Conservation (phyloP, 2,888 invertebrate genomes). For the Agonopterix arenella region DNA sequence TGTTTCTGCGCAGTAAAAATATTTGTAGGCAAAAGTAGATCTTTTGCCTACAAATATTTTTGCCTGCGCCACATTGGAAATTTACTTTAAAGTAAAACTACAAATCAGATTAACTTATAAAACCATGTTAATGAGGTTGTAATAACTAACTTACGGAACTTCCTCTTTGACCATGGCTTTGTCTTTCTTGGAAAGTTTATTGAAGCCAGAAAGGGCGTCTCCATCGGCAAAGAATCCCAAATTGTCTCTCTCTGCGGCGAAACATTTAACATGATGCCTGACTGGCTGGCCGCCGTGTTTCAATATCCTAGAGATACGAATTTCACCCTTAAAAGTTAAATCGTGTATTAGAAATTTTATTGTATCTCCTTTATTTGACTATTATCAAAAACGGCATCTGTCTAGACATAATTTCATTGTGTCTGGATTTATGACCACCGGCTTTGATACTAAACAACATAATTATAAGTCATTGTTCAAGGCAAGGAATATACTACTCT, state of each 20-base stretch:
- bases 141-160: constrained; percentile 79
- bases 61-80: no score
- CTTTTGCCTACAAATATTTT: no score
- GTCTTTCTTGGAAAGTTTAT: constrained; percentile 82
- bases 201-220: constrained; percentile 86
- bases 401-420: no score
- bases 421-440: no score
- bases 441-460: no score
- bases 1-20: no score
- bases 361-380: no score
- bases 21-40: no score
- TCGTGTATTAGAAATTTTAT: background rate
- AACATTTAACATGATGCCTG: constrained; percentile 96
- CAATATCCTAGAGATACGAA: constrained; percentile 90
- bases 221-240: constrained; percentile 85
- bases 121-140: background rate
- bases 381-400: no score
- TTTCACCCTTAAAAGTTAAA: constrained; percentile 73
- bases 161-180: constrained; percentile 77
- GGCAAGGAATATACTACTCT: no score
- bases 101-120: background rate
- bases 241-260: constrained; percentile 83
- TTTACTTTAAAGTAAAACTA: background rate
- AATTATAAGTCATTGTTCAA: no score
- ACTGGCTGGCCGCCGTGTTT: constrained; percentile 89